phyloP scores from a whole-genome alignment of 2,113 vertebrate genomes.

The Malurus alboscapulatus region DNA sequence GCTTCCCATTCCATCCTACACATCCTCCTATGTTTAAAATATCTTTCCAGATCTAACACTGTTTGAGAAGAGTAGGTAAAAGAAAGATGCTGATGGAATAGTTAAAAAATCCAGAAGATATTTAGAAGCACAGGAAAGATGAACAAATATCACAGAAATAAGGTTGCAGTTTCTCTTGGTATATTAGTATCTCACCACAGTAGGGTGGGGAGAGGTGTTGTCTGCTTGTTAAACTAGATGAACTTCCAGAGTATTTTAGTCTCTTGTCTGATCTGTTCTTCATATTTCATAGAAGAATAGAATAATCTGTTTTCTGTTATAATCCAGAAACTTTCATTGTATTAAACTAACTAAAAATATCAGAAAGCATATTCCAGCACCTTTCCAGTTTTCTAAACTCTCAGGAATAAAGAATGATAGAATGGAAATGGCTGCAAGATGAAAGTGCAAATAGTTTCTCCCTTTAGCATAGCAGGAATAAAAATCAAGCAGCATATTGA shows the following conservation, averaged over 20 bases:
- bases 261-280: background rate
- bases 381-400: background rate
- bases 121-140: background rate
- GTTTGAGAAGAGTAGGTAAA: background rate
- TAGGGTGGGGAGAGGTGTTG: background rate
- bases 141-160: background rate
- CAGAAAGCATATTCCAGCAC: background rate
- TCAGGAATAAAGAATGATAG: background rate
- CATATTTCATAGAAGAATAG: background rate
- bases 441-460: background rate
- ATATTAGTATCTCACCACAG: background rate
- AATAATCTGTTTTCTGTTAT: background rate
- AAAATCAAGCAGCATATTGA: background rate
- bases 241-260: background rate
- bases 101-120: background rate
- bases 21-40: background rate
- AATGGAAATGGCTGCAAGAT: background rate
- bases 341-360: background rate
- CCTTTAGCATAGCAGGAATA: background rate
- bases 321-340: background rate
- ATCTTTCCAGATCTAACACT: background rate
- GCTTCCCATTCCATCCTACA: background rate
- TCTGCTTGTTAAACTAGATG: background rate
- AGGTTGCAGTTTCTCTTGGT: background rate
- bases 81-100: background rate